These are phyloP conservation scores for Synchiropus splendidus DNA, from an alignment of 2,113 vertebrate species.

Conservation along the genomic window DNA sequence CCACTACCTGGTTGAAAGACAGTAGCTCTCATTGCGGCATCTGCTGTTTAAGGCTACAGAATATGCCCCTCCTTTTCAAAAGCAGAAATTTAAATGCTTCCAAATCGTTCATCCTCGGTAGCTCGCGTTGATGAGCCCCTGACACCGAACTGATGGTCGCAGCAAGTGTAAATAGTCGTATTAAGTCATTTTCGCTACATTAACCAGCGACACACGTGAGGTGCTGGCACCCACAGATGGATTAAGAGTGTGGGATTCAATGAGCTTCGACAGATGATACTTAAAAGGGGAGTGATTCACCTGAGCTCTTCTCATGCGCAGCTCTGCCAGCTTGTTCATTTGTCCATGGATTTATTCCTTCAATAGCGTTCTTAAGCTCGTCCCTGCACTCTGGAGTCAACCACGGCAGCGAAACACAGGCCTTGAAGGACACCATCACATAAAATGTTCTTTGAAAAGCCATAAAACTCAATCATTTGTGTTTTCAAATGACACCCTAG, in stretches of 20 bases:
- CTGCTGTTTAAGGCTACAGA: too few species aligned
- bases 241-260: slow-evolving; percentile 15
- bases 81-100: too few species aligned
- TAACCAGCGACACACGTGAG: slow-evolving; percentile 23
- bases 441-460: too few species aligned
- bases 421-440: slow-evolving; percentile 33
- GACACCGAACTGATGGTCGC: too few species aligned
- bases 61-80: too few species aligned
- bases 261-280: slow-evolving; percentile 23
- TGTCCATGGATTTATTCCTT: slow-evolving; percentile 48
- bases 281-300: slow-evolving; percentile 19
- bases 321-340: slow-evolving; percentile 35
- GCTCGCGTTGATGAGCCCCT: too few species aligned
- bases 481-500: too few species aligned
- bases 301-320: slow-evolving; percentile 21
- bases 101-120: too few species aligned
- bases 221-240: slow-evolving; percentile 26
- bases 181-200: slow-evolving; percentile 31
- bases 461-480: too few species aligned
- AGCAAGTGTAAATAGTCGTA: slow-evolving; percentile 31
- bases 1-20: too few species aligned
- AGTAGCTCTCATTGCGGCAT: too few species aligned
- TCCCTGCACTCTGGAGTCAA: slow-evolving; percentile 29
- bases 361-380: slow-evolving; percentile 32
- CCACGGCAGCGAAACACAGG: slow-evolving; percentile 17